phyloP scores from a whole-genome alignment of 2,113 vertebrate genomes.

The Triplophysa tibetana region DNA sequence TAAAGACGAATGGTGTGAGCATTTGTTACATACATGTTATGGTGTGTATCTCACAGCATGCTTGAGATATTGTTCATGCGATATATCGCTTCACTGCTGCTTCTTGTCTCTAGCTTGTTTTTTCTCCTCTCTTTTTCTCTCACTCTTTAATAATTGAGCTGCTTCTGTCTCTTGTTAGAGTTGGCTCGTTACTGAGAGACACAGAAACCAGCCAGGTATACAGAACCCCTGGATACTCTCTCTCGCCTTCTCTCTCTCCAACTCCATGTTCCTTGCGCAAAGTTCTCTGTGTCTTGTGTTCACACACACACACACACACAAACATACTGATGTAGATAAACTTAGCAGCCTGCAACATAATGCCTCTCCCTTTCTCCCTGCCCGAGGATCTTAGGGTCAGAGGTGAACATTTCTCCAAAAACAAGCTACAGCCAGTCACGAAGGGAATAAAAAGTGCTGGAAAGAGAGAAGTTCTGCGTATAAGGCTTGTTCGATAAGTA shows the following conservation, averaged over 20 bases:
- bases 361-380: constrained; percentile 46
- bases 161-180: constrained; percentile 52
- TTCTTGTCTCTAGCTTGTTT: constrained; percentile 51
- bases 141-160: constrained; percentile 59
- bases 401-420: constrained; percentile 71
- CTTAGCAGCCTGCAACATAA: constrained; percentile 51
- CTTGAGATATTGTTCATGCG: constrained; percentile 13
- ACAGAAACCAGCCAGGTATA: constrained; percentile 46
- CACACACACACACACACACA: not conserved
- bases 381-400: constrained; percentile 64
- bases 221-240: constrained; percentile 39
- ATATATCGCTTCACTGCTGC: constrained; percentile 31
- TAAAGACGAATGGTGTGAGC: not conserved
- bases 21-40: not conserved
- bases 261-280: constrained; percentile 62
- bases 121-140: constrained; percentile 46
- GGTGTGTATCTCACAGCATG: not conserved
- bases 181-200: constrained; percentile 49
- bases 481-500: not conserved
- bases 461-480: constrained; percentile 12
- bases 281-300: constrained; percentile 43
- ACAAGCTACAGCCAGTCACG: constrained; percentile 68
- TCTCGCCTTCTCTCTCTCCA: constrained; percentile 37
- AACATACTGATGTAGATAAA: constrained; percentile 35
- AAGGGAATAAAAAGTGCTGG: constrained; percentile 51